Conservation (phyloP, 2,113 vertebrate species). For the Brachirus orientalis region DNA sequence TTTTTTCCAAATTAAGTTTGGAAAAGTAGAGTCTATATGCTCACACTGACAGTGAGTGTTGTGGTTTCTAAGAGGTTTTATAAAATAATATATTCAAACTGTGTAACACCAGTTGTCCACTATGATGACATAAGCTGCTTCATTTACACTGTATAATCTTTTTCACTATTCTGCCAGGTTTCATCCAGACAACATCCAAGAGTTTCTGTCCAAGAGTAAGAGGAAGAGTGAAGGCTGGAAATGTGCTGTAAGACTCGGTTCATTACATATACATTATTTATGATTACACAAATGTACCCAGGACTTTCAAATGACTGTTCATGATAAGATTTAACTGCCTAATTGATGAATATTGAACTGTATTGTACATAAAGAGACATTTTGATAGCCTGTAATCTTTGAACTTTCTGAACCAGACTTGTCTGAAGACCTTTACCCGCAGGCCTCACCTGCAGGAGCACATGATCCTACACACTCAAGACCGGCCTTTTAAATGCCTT, state of each 20-base stretch:
- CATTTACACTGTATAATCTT: not conserved
- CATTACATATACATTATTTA: not conserved
- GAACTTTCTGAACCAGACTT: constrained; percentile 82
- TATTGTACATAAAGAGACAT: not conserved
- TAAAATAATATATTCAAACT: not conserved
- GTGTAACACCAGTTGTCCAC: too few species aligned
- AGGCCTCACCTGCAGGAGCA: constrained; percentile 96
- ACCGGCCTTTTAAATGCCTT: constrained; percentile 95
- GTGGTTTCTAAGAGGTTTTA: not conserved
- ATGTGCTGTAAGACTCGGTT: constrained; percentile 88
- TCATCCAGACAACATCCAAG: constrained; percentile 94
- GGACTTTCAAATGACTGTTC: not conserved
- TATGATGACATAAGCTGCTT: not conserved
- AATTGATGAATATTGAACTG: not conserved
- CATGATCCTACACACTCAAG: constrained; percentile 97
- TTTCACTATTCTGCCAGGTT: constrained; percentile 82
- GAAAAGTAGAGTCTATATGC: too few species aligned
- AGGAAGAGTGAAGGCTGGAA: constrained; percentile 97
- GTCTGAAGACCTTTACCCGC: constrained; percentile 95
- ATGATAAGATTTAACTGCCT: not conserved
- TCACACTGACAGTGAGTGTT: too few species aligned
- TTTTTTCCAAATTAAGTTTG: not conserved
- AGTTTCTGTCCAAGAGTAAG: constrained; percentile 92
- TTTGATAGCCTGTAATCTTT: not conserved
- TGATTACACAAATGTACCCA: not conserved